Evolutionary conservation across 2,113 vertebrate species (phyloP).

Genomic region (Microcebus ravelobensis): DNA sequence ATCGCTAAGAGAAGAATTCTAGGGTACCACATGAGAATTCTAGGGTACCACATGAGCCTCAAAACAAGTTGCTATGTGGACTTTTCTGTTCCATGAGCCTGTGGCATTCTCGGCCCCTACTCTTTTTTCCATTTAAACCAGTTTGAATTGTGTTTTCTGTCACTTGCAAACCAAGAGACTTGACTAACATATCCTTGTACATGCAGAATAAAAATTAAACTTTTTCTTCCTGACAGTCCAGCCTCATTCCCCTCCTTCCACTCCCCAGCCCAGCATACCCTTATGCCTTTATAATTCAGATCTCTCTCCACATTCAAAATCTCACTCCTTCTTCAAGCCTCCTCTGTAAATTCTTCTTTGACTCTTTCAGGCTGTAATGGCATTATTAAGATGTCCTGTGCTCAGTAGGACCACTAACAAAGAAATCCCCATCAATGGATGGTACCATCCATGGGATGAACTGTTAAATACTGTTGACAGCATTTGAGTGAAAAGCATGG

Average conservation of each 20-base stretch:
- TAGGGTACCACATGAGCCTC: neutral
- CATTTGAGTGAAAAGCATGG: neutral
- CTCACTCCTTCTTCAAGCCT: neutral
- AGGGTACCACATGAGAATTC: rapidly evolving
- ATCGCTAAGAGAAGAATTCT: too few species aligned
- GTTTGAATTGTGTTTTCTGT: neutral
- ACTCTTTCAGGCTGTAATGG: neutral
- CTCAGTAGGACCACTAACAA: constrained; percentile 50
- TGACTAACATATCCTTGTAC: neutral
- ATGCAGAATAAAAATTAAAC: neutral
- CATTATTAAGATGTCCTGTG: neutral
- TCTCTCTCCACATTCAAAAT: neutral
- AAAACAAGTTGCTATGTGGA: neutral
- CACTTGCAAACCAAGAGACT: neutral
- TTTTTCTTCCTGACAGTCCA: neutral
- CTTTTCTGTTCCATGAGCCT: neutral
- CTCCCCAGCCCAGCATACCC: neutral
- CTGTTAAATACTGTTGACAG: constrained; percentile 35
- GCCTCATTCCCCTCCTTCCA: neutral
- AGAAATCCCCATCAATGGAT: constrained; percentile 56
- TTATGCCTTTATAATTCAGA: neutral
- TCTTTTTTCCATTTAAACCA: neutral
- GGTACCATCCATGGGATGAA: constrained; percentile 58
- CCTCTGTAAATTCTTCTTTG: neutral
- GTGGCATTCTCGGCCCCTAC: rapidly evolving